phyloP scores from a whole-genome alignment of 2,888 invertebrate genomes.

The Apamea crenata region DNA sequence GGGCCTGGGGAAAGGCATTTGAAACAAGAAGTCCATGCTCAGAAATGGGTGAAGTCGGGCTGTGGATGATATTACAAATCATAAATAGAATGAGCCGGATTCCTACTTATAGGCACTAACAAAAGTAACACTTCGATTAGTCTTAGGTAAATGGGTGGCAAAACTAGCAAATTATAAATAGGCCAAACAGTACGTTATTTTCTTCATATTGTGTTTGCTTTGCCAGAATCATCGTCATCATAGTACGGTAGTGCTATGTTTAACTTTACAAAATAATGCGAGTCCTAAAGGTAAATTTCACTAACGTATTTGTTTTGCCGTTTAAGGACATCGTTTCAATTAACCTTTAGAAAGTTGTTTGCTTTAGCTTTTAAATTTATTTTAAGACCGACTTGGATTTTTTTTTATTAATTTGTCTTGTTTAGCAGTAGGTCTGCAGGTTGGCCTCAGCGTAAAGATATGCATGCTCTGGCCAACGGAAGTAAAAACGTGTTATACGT shows the following conservation, averaged over 20 bases:
- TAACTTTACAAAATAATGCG: neutral
- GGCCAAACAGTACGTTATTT: neutral
- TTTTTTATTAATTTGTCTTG: slow-evolving; percentile 5
- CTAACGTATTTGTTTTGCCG: neutral
- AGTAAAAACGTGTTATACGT: slow-evolving; percentile 17
- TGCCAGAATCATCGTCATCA: neutral
- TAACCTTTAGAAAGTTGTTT: slow-evolving; percentile 34
- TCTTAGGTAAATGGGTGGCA: neutral
- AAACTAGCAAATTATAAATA: neutral
- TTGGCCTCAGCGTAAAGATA: neutral
- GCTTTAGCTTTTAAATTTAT: slow-evolving; percentile 16
- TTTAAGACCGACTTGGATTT: slow-evolving; percentile 3
- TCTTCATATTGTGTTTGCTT: neutral
- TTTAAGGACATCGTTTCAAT: slow-evolving; percentile 20
- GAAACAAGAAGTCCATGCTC: neutral
- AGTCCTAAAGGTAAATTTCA: slow-evolving; percentile 10
- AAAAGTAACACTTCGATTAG: neutral
- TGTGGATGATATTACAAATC: neutral
- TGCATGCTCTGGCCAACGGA: neutral
- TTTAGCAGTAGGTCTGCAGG: slow-evolving; percentile 6
- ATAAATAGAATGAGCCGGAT: neutral
- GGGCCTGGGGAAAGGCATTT: neutral
- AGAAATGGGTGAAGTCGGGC: neutral
- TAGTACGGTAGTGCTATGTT: slow-evolving; percentile 1
- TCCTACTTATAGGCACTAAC: neutral